Evolutionary conservation across 2,888 invertebrate genomes (phyloP).

Genomic region (Drepanosiphum platanoidis): DNA sequence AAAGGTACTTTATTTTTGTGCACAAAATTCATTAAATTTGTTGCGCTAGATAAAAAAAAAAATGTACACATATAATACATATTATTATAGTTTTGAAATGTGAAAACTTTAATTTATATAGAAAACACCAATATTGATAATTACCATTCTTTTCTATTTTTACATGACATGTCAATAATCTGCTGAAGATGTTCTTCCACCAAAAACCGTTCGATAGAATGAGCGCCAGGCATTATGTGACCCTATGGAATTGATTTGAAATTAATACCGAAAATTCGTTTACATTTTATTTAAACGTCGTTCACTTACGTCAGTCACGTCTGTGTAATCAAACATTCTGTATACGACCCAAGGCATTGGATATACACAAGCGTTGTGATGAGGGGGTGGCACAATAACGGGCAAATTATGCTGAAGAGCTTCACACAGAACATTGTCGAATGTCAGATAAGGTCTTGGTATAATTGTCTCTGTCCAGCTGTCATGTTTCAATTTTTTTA

Average conservation of each 20-base stretch:
- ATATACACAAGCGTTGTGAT: slow-evolving; percentile 88
- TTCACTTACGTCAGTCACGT: slow-evolving; percentile 84
- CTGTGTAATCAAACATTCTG: slow-evolving; percentile 98
- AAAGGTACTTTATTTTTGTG: slow-evolving; percentile 93
- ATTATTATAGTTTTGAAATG: not conserved
- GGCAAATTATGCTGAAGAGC: slow-evolving; percentile 96
- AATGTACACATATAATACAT: slow-evolving; percentile 8
- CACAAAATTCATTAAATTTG: slow-evolving; percentile 89
- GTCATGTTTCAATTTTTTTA: slow-evolving; percentile 88
- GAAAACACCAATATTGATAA: slow-evolving; percentile 63
- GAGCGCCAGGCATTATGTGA: slow-evolving; percentile 90
- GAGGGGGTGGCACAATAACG: slow-evolving; percentile 89
- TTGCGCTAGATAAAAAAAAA: slow-evolving; percentile 73
- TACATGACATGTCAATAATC: slow-evolving; percentile 86
- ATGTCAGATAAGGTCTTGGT: slow-evolving; percentile 92
- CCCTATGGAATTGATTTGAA: slow-evolving; percentile 66
- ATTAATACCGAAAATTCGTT: slow-evolving; percentile 53
- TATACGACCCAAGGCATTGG: slow-evolving; percentile 96
- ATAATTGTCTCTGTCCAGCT: slow-evolving; percentile 98
- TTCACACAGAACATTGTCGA: slow-evolving; percentile 93
- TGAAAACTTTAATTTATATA: not conserved
- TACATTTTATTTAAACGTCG: not conserved
- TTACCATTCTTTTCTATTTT: slow-evolving; percentile 92
- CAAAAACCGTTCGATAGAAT: slow-evolving; percentile 96
- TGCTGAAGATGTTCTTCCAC: slow-evolving; percentile 97